phyloP scores from a whole-genome alignment of 2,888 invertebrate genomes.

The Punctoribates punctum region DNA sequence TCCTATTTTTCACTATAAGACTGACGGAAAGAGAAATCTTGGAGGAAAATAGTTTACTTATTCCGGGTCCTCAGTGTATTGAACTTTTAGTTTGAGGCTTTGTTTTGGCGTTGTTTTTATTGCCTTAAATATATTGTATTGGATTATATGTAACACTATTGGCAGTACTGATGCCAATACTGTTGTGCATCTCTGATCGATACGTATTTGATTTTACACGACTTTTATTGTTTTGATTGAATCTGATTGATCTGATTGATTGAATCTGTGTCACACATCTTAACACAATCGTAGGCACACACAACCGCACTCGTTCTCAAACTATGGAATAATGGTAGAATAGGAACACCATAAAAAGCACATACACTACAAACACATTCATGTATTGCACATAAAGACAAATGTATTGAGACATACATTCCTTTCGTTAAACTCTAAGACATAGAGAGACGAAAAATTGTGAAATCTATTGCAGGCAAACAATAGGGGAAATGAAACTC shows the following conservation, averaged over 20 bases:
- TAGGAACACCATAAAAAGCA: not conserved
- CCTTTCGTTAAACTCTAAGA: not conserved
- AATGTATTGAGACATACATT: conserved; percentile 13
- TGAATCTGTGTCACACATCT: conserved; percentile 13
- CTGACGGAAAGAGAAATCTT: not conserved
- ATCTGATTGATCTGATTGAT: conserved; percentile 34
- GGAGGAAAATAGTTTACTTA: not conserved
- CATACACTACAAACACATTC: not conserved
- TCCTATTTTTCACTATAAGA: not conserved
- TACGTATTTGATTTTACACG: conserved; percentile 33
- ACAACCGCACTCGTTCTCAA: not conserved
- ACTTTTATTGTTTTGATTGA: conserved; percentile 36
- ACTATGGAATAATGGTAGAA: conserved; percentile 7
- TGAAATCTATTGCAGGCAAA: not conserved
- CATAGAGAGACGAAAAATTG: not conserved
- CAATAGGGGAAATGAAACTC: conserved; percentile 22
- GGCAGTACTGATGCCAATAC: not conserved
- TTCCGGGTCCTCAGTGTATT: conserved; percentile 6
- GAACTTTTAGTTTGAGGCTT: conserved; percentile 8
- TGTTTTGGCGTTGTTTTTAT: conserved; percentile 7
- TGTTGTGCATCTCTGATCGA: conserved; percentile 33
- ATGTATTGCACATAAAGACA: not conserved
- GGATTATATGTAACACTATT: conserved; percentile 3
- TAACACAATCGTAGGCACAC: too few relatives aligned
- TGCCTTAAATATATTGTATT: conserved; percentile 21